These are phyloP conservation scores for Mobula hypostoma DNA, from an alignment of 2,113 vertebrate species.

Conservation along the genomic window DNA sequence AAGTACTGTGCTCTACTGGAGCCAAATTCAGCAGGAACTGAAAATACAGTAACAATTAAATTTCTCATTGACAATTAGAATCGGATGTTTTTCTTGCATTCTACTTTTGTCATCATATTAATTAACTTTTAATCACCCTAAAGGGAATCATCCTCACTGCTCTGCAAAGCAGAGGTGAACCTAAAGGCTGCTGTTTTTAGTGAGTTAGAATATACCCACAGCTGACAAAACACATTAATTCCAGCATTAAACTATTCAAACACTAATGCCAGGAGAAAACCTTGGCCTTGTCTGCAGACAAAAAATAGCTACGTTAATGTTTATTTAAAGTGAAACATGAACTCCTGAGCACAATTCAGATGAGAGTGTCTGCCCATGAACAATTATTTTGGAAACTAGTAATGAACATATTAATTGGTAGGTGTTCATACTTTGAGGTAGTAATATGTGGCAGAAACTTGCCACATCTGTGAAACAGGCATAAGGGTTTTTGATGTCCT, in stretches of 20 bases:
- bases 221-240: conserved; percentile 21
- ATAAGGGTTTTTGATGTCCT: neutral
- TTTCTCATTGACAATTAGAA: neutral
- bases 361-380: neutral
- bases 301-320: neutral
- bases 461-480: neutral
- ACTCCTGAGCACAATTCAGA: too few species aligned
- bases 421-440: neutral
- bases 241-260: neutral
- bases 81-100: neutral
- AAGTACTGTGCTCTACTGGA: neutral
- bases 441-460: neutral
- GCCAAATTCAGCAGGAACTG: neutral
- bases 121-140: neutral
- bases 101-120: neutral
- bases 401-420: neutral
- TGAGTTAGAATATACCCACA: neutral
- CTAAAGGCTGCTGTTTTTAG: neutral
- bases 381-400: neutral
- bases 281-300: neutral
- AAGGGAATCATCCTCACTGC: neutral
- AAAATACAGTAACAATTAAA: neutral
- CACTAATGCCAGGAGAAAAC: neutral
- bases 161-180: neutral
- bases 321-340: neutral